These are phyloP conservation scores for Mimachlamys varia DNA, from an alignment of 2,888 invertebrate genomes.

Conservation along the genomic window DNA sequence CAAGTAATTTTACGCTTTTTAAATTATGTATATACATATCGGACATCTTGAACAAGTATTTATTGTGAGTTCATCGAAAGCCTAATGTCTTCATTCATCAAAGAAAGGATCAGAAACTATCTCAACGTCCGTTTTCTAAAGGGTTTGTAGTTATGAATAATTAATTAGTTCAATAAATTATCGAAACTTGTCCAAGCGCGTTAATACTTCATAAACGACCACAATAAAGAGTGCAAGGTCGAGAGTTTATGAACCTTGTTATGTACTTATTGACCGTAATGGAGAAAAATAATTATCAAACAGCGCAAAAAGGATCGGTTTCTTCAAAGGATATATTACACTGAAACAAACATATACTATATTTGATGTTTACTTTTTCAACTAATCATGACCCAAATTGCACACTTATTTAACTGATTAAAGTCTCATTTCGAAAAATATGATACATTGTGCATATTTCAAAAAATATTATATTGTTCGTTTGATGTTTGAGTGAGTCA, in stretches of 20 bases:
- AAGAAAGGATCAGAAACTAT: not conserved
- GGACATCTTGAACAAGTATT: not conserved
- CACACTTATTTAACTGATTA: not conserved
- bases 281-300: not conserved
- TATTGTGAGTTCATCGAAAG: not conserved
- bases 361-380: not conserved
- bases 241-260: not conserved
- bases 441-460: not conserved
- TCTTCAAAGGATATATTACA: not conserved
- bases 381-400: not conserved
- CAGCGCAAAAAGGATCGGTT: not conserved
- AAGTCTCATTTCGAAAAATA: not conserved
- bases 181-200: not conserved
- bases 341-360: not conserved
- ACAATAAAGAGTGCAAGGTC: not conserved
- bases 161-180: slow-evolving; percentile 31
- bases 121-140: slow-evolving; percentile 19
- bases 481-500: not conserved
- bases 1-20: not conserved
- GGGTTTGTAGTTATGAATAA: not conserved
- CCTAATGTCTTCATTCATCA: not conserved
- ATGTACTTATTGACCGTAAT: not conserved
- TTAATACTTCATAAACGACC: not conserved
- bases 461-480: not conserved
- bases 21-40: not conserved